Base-by-base conservation (phyloP, 1,140 invertebrate genomes). In the Pectinophora gossypiella region DNA sequence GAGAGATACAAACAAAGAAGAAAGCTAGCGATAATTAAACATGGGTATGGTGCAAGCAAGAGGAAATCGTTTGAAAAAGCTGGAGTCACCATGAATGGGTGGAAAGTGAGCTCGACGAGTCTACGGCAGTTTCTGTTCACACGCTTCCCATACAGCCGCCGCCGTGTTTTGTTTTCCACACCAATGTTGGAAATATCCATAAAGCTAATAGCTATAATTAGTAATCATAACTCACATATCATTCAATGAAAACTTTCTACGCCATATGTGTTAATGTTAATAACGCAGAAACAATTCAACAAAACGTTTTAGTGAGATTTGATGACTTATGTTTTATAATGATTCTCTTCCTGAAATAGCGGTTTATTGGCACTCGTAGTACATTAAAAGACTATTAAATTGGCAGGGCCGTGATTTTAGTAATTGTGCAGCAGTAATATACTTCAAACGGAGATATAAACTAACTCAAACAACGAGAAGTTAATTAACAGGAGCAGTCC, bases 41-140 rank as follows among this genome's bases (percentile, higher is more conserved):
- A 50, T 12, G 35, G 32, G 48, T 49, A 45, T 54, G 32, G 50
- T 49, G 43, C 23, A 42, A 60, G 47, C 55, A 48, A 63, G 54
- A 76, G 69, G 80, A 86, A 86, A 86, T 84, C 80, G 72, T 63
- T 70, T 69, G 66, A 81, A 84, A 64, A 85, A 86, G 63, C 72
- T 75, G 74, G 59, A 72, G 71, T 67, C 66, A 64, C 82, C 80
- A 76, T 82, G 80, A 86, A 86, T 86, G 82, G 82, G 71, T 84
- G 80, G 82, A 86, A 86, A 86, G 83, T 79, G 76, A 78, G 76
- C 64, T 71, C 64, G 57, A 68, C 58, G 72, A 62, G 65, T 43
- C 36, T 48, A 27, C 51, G 38, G 56, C 35, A 67, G 68, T 82
- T 81, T 85, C 74, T 77, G 80, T 84, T 86, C 83, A 73, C 83